Conservation (phyloP, 2,888 invertebrate species). For the Drosophila bunnanda region DNA sequence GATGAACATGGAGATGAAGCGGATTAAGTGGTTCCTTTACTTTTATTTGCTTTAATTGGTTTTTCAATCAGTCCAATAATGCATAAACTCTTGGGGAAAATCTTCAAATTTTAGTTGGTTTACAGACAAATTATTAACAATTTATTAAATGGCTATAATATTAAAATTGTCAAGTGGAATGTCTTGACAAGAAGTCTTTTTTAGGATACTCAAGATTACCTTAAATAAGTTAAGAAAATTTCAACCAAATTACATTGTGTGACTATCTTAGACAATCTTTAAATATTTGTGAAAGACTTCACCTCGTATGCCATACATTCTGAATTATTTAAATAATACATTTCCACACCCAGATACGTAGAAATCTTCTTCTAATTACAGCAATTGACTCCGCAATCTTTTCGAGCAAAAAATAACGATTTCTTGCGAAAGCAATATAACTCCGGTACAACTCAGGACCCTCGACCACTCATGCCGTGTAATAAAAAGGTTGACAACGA, state of each 20-base stretch:
- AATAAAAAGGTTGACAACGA: slow-evolving; percentile 70
- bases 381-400: background rate
- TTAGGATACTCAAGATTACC: background rate
- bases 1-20: background rate
- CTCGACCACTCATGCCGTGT: slow-evolving; percentile 24
- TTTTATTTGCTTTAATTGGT: background rate
- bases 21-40: background rate
- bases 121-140: background rate
- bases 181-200: background rate
- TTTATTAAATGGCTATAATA: no score
- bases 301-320: no score
- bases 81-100: background rate
- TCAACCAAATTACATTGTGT: no score
- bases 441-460: background rate
- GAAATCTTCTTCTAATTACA: background rate
- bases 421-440: slow-evolving; percentile 4
- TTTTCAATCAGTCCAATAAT: background rate
- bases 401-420: background rate
- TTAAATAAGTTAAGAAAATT: background rate
- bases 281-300: no score
- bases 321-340: no score
- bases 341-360: background rate
- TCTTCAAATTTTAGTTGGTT: background rate
- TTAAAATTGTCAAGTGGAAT: background rate
- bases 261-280: no score